Conservation (phyloP, 2,888 invertebrate species). For the Teleogryllus oceanicus region DNA sequence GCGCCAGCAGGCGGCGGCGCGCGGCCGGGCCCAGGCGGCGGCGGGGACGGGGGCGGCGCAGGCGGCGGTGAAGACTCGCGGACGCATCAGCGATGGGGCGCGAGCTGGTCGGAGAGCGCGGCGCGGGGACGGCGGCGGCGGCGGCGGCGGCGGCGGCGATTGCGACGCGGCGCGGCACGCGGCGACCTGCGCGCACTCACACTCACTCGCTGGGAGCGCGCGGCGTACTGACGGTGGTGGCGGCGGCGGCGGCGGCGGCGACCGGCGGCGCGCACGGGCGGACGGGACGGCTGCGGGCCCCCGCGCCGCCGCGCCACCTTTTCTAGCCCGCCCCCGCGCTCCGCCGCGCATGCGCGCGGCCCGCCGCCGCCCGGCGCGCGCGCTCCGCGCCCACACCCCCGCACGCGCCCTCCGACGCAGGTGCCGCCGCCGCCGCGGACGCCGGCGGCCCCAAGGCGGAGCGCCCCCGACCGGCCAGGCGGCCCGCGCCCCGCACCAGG, state of each 20-base stretch:
- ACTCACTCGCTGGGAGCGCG: background rate
- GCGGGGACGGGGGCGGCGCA: background rate
- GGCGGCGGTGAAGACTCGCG: background rate
- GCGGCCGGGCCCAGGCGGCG: background rate
- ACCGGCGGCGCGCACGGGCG: background rate
- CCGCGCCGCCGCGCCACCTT: conserved; percentile 18
- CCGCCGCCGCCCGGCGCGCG: background rate
- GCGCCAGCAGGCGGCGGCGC: background rate
- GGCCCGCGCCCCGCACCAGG: no score
- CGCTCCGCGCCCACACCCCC: background rate
- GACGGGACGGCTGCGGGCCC: conserved; percentile 1
- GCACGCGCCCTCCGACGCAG: background rate
- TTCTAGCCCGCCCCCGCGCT: background rate
- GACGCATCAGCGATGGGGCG: background rate
- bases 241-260: background rate
- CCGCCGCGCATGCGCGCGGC: background rate
- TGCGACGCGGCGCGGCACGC: background rate
- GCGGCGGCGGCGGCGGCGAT: background rate
- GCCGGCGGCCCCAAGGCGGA: background rate
- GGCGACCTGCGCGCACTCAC: background rate
- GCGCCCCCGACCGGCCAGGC: no score
- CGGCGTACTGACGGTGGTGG: background rate
- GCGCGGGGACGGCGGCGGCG: background rate
- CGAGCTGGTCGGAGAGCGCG: background rate
- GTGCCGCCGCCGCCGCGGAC: background rate